These are phyloP conservation scores for Geotrupes spiniger DNA, from an alignment of 2,888 invertebrate genomes.

Conservation along the genomic window DNA sequence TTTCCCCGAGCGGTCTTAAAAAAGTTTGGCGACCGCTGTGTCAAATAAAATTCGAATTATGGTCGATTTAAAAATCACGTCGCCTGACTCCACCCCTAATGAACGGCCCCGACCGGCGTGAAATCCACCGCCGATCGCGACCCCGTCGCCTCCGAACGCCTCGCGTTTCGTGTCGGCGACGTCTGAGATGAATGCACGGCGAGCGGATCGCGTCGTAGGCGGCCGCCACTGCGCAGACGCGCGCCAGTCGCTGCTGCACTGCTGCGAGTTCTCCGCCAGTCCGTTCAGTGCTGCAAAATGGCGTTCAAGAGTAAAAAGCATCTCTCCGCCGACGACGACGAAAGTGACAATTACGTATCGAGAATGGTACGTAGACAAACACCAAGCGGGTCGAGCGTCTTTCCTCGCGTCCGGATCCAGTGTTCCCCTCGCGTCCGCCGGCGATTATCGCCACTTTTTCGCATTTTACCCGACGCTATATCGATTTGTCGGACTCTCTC, in stretches of 20 bases:
- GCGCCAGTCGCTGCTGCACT: background rate
- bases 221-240: slow-evolving; percentile 18
- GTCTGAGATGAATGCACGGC: background rate
- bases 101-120: too few relatives aligned
- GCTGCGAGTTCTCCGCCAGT: slow-evolving; percentile 2
- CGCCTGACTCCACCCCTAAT: too few relatives aligned
- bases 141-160: too few relatives aligned
- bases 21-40: too few relatives aligned
- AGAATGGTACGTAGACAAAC: slow-evolving; percentile 40
- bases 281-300: slow-evolving; percentile 40
- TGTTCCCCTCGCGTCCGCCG: background rate
- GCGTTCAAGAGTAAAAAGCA: slow-evolving; percentile 41
- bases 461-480: background rate
- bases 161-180: too few relatives aligned
- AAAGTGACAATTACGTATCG: slow-evolving; percentile 41
- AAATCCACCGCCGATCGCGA: too few relatives aligned
- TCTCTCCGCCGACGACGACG: slow-evolving; percentile 25
- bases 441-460: background rate
- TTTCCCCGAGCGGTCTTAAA: too few relatives aligned
- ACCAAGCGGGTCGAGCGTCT: too few relatives aligned
- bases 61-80: too few relatives aligned
- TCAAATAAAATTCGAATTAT: too few relatives aligned
- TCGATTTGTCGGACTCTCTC: background rate
- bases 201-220: background rate
- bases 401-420: too few relatives aligned